Percentiles rank a stretch among this genome's conserved stretches.
Evolutionary conservation across 2,888 invertebrate species (phyloP).

Genomic region (Dexiosoma caninum): DNA sequence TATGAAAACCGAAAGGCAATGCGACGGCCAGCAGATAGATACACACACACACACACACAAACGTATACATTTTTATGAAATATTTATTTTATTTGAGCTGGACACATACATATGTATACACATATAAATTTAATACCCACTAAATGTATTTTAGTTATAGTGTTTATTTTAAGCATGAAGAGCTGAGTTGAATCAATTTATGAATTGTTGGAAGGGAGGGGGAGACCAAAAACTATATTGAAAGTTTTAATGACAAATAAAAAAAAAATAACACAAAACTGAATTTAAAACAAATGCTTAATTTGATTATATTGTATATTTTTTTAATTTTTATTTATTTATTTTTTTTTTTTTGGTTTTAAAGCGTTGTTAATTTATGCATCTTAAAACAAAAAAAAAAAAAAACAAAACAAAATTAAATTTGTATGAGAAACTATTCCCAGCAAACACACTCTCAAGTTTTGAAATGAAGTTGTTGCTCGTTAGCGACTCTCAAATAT

Average conservation of each 20-base stretch:
- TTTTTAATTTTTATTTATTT: too few relatives aligned
- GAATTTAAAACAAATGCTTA: neutral
- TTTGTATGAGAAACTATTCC: neutral
- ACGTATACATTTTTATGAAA: neutral
- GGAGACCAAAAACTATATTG: neutral
- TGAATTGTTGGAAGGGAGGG: neutral
- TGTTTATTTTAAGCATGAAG: neutral
- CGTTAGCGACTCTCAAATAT: too few relatives aligned
- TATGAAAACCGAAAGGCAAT: neutral
- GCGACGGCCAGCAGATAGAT: neutral
- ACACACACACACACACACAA: neutral
- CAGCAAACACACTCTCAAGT: neutral
- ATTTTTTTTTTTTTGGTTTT: neutral
- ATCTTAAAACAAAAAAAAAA: too few relatives aligned
- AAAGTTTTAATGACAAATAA: conserved; percentile 2
- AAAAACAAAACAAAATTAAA: too few relatives aligned
- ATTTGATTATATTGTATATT: neutral
- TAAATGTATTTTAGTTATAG: neutral
- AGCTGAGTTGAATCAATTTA: conserved; percentile 18
- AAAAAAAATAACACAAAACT: conserved; percentile 27
- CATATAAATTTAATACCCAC: neutral
- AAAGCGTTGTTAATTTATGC: neutral
- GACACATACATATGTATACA: neutral
- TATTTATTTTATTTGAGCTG: neutral
- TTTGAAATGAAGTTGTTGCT: too few relatives aligned